A percentile compares a stretch with the other conserved stretches of the same genome.
phyloP scores from a whole-genome alignment of 2,797 vertebrate species.

The Gymnothorax reevesii region DNA sequence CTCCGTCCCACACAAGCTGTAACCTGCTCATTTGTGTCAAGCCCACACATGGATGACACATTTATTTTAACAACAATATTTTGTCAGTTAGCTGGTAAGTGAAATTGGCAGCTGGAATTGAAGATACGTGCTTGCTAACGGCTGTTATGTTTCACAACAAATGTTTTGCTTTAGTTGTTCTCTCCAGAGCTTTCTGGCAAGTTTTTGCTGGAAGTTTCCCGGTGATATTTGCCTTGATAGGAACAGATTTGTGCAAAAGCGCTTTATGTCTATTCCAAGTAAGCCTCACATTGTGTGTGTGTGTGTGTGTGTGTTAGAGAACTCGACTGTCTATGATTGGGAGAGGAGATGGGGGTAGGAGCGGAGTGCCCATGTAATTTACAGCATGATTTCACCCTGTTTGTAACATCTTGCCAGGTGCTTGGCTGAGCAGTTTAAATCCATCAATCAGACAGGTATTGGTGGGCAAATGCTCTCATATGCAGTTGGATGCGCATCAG shows the following conservation, averaged over 20 bases:
- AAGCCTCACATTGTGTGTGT: constrained; percentile 7
- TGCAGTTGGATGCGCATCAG: not conserved
- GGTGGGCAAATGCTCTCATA: not conserved
- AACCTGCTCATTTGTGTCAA: constrained; percentile 43
- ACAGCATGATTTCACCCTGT: not conserved
- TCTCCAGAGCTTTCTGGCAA: constrained; percentile 14
- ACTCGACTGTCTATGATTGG: not conserved
- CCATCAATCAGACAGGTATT: not conserved
- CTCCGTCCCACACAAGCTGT: not conserved
- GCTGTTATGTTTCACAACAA: constrained; percentile 39
- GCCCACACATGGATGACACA: constrained; percentile 53
- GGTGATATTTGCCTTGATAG: constrained; percentile 15
- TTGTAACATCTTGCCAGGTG: constrained; percentile 19
- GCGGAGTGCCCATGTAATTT: not conserved
- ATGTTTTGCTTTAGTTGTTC: constrained; percentile 11
- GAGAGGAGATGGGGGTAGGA: not conserved
- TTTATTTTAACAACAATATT: constrained; percentile 63
- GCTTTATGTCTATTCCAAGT: constrained; percentile 11
- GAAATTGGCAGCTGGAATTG: constrained; percentile 46
- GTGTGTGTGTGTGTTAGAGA: not conserved
- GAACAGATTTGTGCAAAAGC: constrained; percentile 13
- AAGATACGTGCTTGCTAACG: constrained; percentile 48
- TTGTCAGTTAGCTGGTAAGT: constrained; percentile 56
- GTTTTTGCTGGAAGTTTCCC: not conserved
- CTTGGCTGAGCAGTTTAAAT: not conserved